phyloP scores from a whole-genome alignment of 2,888 invertebrate species.

The Mythimna impura region DNA sequence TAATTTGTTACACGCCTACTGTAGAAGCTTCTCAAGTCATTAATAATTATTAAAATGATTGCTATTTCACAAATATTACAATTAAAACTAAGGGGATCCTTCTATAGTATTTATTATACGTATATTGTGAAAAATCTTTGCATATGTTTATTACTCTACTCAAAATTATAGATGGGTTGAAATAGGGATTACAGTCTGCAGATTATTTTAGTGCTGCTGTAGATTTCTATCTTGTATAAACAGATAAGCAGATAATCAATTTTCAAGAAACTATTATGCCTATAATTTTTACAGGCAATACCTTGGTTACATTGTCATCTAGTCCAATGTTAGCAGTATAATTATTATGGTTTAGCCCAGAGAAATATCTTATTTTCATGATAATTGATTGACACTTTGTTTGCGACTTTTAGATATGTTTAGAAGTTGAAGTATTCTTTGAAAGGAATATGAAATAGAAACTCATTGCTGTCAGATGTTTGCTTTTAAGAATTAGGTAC shows the following conservation, averaged over 20 bases:
- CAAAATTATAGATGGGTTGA: not conserved
- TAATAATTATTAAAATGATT: conserved; percentile 18
- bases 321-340: not conserved
- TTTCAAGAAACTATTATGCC: not conserved
- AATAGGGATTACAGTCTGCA: not conserved
- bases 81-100: not conserved
- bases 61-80: not conserved
- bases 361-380: no score
- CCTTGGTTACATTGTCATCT: not conserved
- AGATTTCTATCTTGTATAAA: not conserved
- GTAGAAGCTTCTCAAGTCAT: conserved; percentile 37
- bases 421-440: not conserved
- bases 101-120: not conserved
- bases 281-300: not conserved
- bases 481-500: not conserved
- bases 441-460: not conserved
- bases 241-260: not conserved
- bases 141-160: not conserved
- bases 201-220: not conserved
- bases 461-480: not conserved
- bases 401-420: not conserved
- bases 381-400: not conserved
- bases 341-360: not conserved
- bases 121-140: not conserved
- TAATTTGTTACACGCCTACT: conserved; percentile 50